These are phyloP conservation scores for Octopus bimaculoides DNA, from an alignment of 1,140 invertebrate genomes.

Conservation along the genomic window DNA sequence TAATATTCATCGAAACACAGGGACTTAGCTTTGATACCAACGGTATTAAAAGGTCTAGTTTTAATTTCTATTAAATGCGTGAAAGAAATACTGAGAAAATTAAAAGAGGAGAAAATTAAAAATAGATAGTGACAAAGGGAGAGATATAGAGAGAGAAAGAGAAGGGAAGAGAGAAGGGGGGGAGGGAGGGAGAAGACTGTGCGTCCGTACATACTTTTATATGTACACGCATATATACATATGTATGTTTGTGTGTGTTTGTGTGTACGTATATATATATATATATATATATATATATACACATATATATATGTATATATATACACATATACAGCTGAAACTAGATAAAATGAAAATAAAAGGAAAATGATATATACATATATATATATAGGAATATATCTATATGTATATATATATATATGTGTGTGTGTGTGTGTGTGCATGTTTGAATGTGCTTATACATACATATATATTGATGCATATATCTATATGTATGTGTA, in stretches of 20 bases:
- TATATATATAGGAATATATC: too few relatives aligned
- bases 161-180: not conserved
- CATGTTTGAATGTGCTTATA: too few relatives aligned
- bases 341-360: too few relatives aligned
- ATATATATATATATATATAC: not conserved
- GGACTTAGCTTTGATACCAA: too few relatives aligned
- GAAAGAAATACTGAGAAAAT: not conserved
- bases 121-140: not conserved
- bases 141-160: not conserved
- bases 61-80: not conserved
- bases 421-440: too few relatives aligned
- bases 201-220: not conserved
- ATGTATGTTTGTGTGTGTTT: not conserved
- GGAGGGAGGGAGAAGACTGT: not conserved
- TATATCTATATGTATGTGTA: too few relatives aligned
- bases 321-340: too few relatives aligned
- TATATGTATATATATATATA: too few relatives aligned
- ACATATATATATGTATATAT: not conserved
- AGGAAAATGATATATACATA: too few relatives aligned
- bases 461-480: too few relatives aligned
- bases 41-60: too few relatives aligned
- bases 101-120: not conserved
- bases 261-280: not conserved
- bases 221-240: not conserved
- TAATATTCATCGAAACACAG: too few relatives aligned